These are phyloP conservation scores for Callyntrura guangdongensis DNA, from an alignment of 2,888 invertebrate genomes.

Conservation along the genomic window DNA sequence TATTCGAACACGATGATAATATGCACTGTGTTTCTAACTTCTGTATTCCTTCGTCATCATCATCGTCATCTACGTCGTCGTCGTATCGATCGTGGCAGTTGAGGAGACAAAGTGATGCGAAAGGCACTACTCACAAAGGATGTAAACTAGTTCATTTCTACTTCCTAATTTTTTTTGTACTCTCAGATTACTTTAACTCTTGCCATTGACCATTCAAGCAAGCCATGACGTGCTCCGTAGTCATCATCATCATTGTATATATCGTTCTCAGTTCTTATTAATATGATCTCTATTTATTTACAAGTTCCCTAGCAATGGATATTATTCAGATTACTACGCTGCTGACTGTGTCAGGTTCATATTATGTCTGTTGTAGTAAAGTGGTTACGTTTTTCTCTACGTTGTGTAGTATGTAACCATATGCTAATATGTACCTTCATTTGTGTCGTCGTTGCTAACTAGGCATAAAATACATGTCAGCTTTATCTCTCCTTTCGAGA, in stretches of 20 bases:
- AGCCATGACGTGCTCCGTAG: slow-evolving; percentile 39
- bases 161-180: slow-evolving; percentile 73
- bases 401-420: too few relatives aligned
- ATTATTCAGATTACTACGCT: not conserved
- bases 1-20: too few relatives aligned
- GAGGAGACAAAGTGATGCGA: slow-evolving; percentile 26
- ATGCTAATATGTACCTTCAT: too few relatives aligned
- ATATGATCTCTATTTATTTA: not conserved
- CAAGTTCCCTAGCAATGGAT: not conserved
- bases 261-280: too few relatives aligned
- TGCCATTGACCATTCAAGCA: slow-evolving; percentile 55
- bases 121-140: slow-evolving; percentile 55
- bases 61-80: not conserved
- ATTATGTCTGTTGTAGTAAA: not conserved
- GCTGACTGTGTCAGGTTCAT: not conserved
- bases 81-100: not conserved
- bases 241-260: too few relatives aligned
- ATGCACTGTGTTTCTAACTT: too few relatives aligned
- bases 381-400: not conserved
- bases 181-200: not conserved
- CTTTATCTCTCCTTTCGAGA: not conserved
- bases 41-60: too few relatives aligned
- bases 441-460: too few relatives aligned
- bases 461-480: not conserved
- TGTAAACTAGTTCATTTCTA: slow-evolving; percentile 68